Percentiles rank a stretch among this genome's conserved stretches.
Conservation (phyloP, 2,113 vertebrate species). For the Cyprinus carpio region DNA sequence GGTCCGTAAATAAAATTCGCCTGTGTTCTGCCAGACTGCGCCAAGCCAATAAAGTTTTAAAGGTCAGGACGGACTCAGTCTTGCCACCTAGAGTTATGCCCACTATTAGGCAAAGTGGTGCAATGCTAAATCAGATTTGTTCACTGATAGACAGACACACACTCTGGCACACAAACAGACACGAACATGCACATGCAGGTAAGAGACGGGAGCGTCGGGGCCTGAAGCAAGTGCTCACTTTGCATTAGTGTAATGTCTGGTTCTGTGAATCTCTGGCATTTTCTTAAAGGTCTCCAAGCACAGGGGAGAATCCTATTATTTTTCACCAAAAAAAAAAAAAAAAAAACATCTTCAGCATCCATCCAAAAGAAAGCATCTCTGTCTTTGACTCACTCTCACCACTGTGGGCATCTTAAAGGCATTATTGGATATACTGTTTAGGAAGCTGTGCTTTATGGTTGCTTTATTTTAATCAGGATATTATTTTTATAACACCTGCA, state of each 20-base stretch:
- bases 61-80: constrained; percentile 23
- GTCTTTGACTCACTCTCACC: background rate
- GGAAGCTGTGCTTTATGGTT: background rate
- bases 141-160: constrained; percentile 38
- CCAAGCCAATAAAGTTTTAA: constrained; percentile 35
- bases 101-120: constrained; percentile 38
- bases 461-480: background rate
- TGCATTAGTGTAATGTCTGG: constrained; percentile 58
- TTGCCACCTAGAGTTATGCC: constrained; percentile 29
- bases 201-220: constrained; percentile 59
- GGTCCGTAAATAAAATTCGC: constrained; percentile 49
- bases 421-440: background rate
- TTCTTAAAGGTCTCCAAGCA: constrained; percentile 68
- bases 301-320: constrained; percentile 45
- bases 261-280: constrained; percentile 70
- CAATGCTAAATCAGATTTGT: constrained; percentile 37
- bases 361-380: background rate
- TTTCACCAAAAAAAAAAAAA: background rate
- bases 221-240: constrained; percentile 65
- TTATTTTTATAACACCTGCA: background rate
- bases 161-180: constrained; percentile 24
- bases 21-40: constrained; percentile 13
- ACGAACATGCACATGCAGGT: constrained; percentile 34
- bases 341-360: background rate
- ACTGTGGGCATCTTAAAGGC: background rate